These are phyloP conservation scores for Silurus lanzhouensis DNA, from an alignment of 2,797 vertebrate species.

Conservation along the genomic window DNA sequence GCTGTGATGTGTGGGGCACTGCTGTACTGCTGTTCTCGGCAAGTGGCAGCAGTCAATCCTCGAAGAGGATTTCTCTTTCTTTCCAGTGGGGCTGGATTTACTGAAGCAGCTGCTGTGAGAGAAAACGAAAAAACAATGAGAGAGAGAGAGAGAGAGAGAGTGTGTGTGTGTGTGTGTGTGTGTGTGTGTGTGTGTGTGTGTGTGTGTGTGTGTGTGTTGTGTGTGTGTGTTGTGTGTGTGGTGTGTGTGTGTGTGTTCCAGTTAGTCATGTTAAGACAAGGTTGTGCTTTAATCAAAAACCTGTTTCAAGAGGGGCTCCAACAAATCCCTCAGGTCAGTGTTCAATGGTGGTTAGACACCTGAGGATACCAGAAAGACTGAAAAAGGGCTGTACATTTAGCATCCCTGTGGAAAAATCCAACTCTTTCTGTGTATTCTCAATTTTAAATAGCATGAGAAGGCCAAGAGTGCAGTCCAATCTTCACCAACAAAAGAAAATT, in stretches of 20 bases:
- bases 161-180: too few relatives aligned
- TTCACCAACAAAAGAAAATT: too few relatives aligned
- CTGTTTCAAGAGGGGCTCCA: constrained; percentile 1
- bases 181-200: too few relatives aligned
- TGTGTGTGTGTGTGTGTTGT: too few relatives aligned
- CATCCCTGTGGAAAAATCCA: background rate
- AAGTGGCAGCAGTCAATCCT: constrained; percentile 18
- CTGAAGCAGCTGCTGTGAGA: background rate
- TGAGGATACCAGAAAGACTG: background rate
- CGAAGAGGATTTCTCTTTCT: constrained; percentile 15
- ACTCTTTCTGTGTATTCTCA: background rate
- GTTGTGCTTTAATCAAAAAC: constrained; percentile 6
- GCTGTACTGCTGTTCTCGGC: constrained; percentile 12
- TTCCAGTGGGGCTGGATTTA: constrained; percentile 30
- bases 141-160: too few relatives aligned
- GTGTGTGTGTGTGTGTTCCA: background rate
- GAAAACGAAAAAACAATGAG: background rate
- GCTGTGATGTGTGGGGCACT: constrained; percentile 5
- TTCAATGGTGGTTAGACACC: background rate
- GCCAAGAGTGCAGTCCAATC: too few relatives aligned
- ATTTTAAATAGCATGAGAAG: background rate
- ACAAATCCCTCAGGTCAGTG: background rate
- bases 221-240: background rate
- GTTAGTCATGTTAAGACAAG: background rate
- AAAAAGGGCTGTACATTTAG: background rate